These are phyloP conservation scores for Dendronephthya gigantea DNA, from an alignment of 64 coral and sea anemone species.

Conservation along the genomic window DNA sequence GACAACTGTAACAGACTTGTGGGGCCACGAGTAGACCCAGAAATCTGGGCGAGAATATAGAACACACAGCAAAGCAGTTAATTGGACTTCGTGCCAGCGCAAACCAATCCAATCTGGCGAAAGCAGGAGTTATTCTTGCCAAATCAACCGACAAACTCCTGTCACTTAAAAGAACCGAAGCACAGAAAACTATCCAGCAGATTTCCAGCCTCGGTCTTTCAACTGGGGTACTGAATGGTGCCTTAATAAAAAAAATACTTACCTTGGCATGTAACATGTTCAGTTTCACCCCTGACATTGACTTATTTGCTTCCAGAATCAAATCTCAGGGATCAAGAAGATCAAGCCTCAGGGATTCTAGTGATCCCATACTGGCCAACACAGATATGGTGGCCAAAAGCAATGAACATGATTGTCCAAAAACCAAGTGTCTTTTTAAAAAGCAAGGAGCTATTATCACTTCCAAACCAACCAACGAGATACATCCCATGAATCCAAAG, in stretches of 20 bases:
- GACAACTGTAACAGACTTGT: constrained; percentile 24
- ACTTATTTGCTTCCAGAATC: constrained; percentile 27
- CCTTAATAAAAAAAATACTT: neutral
- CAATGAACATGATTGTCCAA: constrained; percentile 21
- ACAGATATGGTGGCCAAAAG: constrained; percentile 18
- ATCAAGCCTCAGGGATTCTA: neutral
- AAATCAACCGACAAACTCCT: constrained; percentile 28
- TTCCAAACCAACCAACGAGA: neutral
- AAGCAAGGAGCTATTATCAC: neutral
- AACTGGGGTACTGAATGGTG: constrained; percentile 3
- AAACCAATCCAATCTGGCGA: constrained; percentile 24
- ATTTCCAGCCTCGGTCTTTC: neutral
- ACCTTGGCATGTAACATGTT: neutral
- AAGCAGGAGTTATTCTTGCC: constrained; percentile 15
- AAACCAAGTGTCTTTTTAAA: neutral
- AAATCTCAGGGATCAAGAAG: constrained; percentile 6
- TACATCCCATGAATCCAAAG: constrained; percentile 10
- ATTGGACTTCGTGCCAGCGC: constrained; percentile 8
- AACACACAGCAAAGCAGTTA: constrained; percentile 22
- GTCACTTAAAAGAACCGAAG: constrained; percentile 2
- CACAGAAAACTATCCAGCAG: constrained; percentile 7
- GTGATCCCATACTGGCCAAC: constrained; percentile 34
- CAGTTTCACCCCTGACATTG: neutral
- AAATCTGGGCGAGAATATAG: constrained; percentile 33
- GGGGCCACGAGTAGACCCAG: constrained; percentile 5